Evolutionary conservation across 92 coral and sea anemone species (phyloP), one percentile per base, ranked within the genome.

Genomic region (Epizoanthus rinbou): DNA sequence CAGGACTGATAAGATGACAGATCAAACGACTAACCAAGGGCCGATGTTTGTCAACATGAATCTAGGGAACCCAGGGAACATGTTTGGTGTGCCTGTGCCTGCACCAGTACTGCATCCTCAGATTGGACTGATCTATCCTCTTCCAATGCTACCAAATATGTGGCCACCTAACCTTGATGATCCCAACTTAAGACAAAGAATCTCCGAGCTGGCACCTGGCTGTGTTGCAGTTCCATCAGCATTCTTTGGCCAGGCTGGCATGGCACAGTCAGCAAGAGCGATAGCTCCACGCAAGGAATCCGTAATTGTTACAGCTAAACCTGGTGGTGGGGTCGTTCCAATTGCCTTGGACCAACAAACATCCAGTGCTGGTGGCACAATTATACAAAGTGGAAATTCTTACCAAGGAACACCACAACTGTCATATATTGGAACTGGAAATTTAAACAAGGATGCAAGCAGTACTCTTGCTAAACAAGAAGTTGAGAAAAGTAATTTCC

Each of bases 81-180:
- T 90, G 25, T 84, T 91, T 64, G 84, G 87, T 22, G 67, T 89
- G 64, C 86, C 91, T 25, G 22, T 89, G 58, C 93, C 93, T 14
- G 37, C 84, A 18, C 97, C 90, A 60, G 67, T 92, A 11, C 82
- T 87, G 25, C 81, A 86, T 22, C 93, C 91, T 58, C 93, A 62
- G 21, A 79, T 80, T 69, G 85, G 70, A 13, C 74, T 82, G 41
- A 57, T 83, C 14, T 83, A 85, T 69, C 97, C 97, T 0, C 75
- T 89, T 50, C 73, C 93, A 19, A 58, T 92, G 87, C 23, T 90
- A 63, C 86, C 89, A 19, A 85, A 81, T 10, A 54, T 89, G 31
- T 85, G 86, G 89, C 87, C 91, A 43, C 52, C 90, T 7, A 83
- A 79, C 56, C 68, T 57, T 53, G 60, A 78, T 43, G 58, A 78